Percentiles rank a stretch among this genome's conserved stretches.
Evolutionary conservation across 2,888 invertebrate genomes (phyloP).

Genomic region (Meteorus cinctellus): DNA sequence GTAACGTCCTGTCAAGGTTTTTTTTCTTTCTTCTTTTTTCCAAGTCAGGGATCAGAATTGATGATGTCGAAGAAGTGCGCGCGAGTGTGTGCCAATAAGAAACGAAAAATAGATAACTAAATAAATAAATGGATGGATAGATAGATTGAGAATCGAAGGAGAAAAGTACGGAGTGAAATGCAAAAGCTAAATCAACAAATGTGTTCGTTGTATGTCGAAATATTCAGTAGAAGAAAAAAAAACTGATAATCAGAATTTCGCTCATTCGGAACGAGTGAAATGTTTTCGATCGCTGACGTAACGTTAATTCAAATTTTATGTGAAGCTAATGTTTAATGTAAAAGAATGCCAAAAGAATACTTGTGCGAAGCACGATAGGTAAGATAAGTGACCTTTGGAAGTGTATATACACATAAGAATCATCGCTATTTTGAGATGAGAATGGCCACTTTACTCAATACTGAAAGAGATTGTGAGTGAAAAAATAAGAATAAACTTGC

Average conservation of each 20-base stretch:
- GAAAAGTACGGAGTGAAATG: neutral
- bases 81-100: too few species aligned
- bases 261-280: neutral
- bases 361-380: conserved; percentile 5
- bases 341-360: conserved; percentile 30
- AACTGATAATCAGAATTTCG: neutral
- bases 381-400: conserved; percentile 26
- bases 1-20: conserved; percentile 30
- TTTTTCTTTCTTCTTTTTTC: conserved; percentile 22
- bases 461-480: neutral
- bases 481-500: neutral
- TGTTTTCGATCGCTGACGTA: conserved; percentile 3
- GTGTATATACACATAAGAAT: conserved; percentile 3
- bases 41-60: conserved; percentile 2
- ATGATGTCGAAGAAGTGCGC: neutral
- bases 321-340: conserved; percentile 38
- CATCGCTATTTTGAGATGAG: neutral
- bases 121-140: neutral
- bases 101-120: neutral
- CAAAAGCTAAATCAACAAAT: neutral
- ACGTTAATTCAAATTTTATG: conserved; percentile 38
- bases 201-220: neutral
- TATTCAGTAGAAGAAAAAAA: conserved; percentile 5
- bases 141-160: neutral
- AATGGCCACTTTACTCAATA: neutral